phyloP scores from a whole-genome alignment of 2,888 invertebrate species.

The Eupithecia centaureata region DNA sequence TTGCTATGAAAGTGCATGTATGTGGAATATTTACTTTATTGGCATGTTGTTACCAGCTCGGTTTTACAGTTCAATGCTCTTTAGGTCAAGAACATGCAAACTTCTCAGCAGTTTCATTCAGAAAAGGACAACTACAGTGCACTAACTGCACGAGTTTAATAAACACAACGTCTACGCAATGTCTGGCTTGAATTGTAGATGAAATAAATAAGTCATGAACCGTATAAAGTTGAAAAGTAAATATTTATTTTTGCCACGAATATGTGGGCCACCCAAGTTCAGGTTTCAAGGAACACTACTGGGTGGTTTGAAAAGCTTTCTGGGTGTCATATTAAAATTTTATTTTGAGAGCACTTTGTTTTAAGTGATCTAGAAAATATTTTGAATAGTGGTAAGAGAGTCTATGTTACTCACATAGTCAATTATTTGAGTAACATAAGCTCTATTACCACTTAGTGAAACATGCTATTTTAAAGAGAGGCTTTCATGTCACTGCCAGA shows the following conservation, averaged over 20 bases:
- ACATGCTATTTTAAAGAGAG: neutral
- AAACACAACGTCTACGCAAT: neutral
- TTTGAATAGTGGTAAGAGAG: no score
- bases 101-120: neutral
- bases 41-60: neutral
- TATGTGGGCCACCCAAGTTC: constrained; percentile 10
- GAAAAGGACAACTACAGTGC: neutral
- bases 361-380: neutral
- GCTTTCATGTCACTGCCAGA: constrained; percentile 14
- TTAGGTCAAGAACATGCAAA: neutral
- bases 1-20: neutral
- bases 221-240: constrained; percentile 18
- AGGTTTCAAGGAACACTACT: constrained; percentile 4
- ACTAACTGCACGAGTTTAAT: neutral
- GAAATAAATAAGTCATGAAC: constrained; percentile 24
- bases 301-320: neutral
- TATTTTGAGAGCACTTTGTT: neutral
- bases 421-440: no score
- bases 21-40: neutral
- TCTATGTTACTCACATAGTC: no score
- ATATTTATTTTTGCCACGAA: constrained; percentile 12
- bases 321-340: neutral
- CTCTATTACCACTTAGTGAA: neutral
- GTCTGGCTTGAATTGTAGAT: constrained; percentile 15
- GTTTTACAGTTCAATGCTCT: constrained; percentile 1